Conservation (phyloP, 2,888 invertebrate species). For the Ichneumon xanthorius region DNA sequence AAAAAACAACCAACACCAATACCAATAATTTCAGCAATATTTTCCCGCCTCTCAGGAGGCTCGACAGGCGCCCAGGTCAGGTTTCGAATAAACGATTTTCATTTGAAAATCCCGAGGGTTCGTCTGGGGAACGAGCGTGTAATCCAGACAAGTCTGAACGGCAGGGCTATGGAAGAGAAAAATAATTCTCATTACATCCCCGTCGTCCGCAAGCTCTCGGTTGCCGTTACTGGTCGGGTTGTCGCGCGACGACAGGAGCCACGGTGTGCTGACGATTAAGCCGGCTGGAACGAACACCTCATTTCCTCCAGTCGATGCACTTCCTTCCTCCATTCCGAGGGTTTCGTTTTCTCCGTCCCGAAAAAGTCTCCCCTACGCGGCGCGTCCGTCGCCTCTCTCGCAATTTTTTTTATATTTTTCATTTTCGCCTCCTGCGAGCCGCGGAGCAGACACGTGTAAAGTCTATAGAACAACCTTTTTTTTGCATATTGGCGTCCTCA, state of each 20-base stretch:
- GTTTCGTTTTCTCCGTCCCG: conserved; percentile 58
- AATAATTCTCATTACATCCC: neutral
- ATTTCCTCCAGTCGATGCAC: conserved; percentile 78
- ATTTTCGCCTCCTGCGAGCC: neutral
- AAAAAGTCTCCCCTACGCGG: neutral
- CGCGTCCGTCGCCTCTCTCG: too few species aligned
- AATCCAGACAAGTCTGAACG: neutral
- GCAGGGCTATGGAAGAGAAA: neutral
- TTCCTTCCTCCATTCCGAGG: conserved; percentile 76
- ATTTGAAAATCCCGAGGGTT: too few species aligned
- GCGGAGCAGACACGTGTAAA: neutral
- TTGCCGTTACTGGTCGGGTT: neutral
- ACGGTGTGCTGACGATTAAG: conserved; percentile 62
- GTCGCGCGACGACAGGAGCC: conserved; percentile 36
- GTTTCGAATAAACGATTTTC: too few species aligned
- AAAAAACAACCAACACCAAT: too few species aligned
- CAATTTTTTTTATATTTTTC: neutral
- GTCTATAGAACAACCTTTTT: neutral
- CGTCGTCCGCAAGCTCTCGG: conserved; percentile 8
- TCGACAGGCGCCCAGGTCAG: too few species aligned
- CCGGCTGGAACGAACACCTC: conserved; percentile 71
- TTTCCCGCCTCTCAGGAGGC: too few species aligned
- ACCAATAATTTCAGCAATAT: too few species aligned
- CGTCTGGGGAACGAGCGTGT: too few species aligned
- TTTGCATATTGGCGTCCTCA: neutral